These are phyloP conservation scores for Iphiclides podalirius DNA, from an alignment of 2,888 invertebrate species.

Conservation along the genomic window DNA sequence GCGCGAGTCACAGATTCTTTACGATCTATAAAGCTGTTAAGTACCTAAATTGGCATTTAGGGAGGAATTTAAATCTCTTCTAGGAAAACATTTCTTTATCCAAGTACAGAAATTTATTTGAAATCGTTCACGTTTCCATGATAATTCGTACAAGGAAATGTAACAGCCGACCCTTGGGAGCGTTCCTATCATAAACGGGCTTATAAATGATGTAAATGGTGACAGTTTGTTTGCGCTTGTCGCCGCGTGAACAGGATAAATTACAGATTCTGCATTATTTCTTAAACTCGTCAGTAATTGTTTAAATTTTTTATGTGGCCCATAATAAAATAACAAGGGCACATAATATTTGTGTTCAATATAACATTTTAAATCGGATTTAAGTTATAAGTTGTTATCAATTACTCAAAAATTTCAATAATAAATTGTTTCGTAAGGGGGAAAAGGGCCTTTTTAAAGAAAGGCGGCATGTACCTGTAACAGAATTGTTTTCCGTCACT, in stretches of 20 bases:
- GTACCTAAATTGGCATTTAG: not conserved
- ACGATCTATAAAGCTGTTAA: conserved; percentile 22
- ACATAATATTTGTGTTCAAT: too few species aligned
- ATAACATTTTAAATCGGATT: too few species aligned
- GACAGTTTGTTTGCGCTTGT: conserved; percentile 20
- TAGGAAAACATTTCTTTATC: not conserved
- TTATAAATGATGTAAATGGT: conserved; percentile 20
- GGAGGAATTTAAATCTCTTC: too few species aligned
- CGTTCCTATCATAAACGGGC: conserved; percentile 14
- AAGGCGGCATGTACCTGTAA: too few species aligned
- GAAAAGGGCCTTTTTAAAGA: too few species aligned
- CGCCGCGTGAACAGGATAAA: conserved; percentile 13
- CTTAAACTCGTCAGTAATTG: conserved; percentile 1
- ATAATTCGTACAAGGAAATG: conserved; percentile 13
- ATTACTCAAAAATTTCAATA: too few species aligned
- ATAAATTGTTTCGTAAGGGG: too few species aligned
- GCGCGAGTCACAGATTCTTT: conserved; percentile 41
- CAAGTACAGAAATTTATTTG: conserved; percentile 12
- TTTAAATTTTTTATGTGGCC: not conserved
- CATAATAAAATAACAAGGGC: not conserved
- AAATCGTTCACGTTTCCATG: conserved; percentile 5
- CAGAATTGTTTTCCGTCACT: too few species aligned
- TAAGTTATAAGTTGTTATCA: too few species aligned
- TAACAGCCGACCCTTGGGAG: conserved; percentile 10
- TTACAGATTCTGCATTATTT: conserved; percentile 5